These are phyloP conservation scores for Malurus elegans DNA, from an alignment of 2,113 vertebrate genomes.

Conservation along the genomic window DNA sequence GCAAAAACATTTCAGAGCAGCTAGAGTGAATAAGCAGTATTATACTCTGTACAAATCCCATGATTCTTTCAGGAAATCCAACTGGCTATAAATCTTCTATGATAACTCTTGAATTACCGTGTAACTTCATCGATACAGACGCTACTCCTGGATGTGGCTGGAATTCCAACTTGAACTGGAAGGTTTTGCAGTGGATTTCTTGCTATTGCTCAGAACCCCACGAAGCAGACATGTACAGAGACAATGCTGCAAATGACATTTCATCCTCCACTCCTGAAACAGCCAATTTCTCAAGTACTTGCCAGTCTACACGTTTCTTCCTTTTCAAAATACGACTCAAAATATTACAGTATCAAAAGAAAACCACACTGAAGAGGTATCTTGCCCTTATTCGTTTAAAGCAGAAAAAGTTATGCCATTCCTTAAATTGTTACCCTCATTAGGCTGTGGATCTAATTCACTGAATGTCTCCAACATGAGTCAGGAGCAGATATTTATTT, in stretches of 20 bases:
- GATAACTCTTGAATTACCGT: neutral
- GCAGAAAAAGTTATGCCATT: neutral
- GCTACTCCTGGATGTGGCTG: neutral
- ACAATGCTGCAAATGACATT: neutral
- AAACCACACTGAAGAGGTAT: neutral
- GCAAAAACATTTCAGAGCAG: neutral
- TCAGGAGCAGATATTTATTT: neutral
- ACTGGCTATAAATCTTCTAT: neutral
- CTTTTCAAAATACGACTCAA: neutral
- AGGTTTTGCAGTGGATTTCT: neutral
- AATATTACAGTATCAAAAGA: neutral
- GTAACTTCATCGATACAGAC: neutral
- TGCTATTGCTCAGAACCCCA: neutral
- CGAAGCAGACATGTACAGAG: fast-evolving
- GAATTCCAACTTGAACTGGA: neutral
- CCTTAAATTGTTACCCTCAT: neutral
- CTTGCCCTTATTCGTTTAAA: neutral
- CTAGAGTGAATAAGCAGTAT: neutral
- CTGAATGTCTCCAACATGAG: neutral
- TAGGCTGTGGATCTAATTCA: neutral
- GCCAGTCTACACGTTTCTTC: neutral
- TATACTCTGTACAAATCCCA: neutral
- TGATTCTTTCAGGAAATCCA: neutral
- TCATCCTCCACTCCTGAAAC: neutral
- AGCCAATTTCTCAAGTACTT: neutral